These are phyloP conservation scores for Gisinianus flammeolus DNA, from an alignment of 2,888 invertebrate genomes.

Conservation along the genomic window DNA sequence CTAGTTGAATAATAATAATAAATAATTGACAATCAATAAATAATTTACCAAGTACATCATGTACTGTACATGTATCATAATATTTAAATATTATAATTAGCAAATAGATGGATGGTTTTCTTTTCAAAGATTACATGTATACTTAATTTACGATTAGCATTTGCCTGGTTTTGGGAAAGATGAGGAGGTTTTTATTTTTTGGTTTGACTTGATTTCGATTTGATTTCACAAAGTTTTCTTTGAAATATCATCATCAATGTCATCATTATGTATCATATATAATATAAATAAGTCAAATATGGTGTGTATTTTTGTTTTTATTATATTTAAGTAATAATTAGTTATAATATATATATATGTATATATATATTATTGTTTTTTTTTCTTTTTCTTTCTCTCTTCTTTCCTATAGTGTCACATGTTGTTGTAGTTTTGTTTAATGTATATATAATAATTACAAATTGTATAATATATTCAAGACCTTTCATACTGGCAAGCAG, in stretches of 20 bases:
- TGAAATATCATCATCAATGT: neutral
- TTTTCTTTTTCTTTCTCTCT: neutral
- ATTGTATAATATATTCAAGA: slow-evolving; percentile 30
- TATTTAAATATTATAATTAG: neutral
- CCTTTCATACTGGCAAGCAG: slow-evolving; percentile 63
- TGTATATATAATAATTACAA: neutral
- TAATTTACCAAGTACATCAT: neutral
- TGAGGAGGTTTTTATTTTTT: neutral
- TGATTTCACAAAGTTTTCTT: neutral
- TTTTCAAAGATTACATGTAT: neutral
- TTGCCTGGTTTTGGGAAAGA: neutral
- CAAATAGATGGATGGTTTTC: neutral
- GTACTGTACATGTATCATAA: neutral
- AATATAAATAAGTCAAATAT: slow-evolving; percentile 7
- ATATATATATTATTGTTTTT: neutral
- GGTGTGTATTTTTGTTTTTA: neutral
- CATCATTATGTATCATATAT: neutral
- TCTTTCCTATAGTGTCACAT: neutral
- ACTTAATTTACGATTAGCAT: neutral
- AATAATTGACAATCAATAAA: too few relatives aligned
- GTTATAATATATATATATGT: neutral
- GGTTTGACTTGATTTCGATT: neutral
- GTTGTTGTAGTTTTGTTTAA: neutral
- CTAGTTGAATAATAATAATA: slow-evolving; percentile 36
- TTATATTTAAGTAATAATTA: neutral